Conservation (phyloP, 2,113 vertebrate species). For the Nothoprocta perdicaria region DNA sequence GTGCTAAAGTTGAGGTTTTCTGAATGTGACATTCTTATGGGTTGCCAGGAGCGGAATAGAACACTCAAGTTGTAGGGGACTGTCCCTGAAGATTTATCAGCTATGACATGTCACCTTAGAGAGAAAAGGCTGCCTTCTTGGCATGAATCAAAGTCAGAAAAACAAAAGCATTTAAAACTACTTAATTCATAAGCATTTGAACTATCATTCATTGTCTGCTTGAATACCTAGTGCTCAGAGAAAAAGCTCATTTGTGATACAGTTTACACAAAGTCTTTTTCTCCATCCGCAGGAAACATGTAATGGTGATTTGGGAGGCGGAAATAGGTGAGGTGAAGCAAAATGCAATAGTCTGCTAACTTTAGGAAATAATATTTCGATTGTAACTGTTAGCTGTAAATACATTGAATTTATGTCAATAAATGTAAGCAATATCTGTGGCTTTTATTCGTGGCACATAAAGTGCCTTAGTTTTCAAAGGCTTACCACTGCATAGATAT, state of each 20-base stretch:
- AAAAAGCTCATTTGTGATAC: neutral
- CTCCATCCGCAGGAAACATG: neutral
- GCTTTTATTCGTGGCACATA: neutral
- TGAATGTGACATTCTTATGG: slow-evolving; percentile 45
- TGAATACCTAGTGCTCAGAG: neutral
- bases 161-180: slow-evolving; percentile 17
- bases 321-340: too few species aligned
- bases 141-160: slow-evolving; percentile 5
- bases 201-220: neutral
- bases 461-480: neutral
- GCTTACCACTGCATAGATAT: neutral
- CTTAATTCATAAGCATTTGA: neutral
- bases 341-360: neutral
- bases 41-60: slow-evolving; percentile 35
- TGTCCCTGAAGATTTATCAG: slow-evolving; percentile 26
- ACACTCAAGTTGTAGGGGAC: neutral
- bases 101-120: slow-evolving; percentile 38
- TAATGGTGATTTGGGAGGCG: neutral
- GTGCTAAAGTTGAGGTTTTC: slow-evolving; percentile 44
- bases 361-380: neutral
- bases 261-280: neutral
- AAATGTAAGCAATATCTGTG: neutral
- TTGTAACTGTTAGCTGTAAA: neutral
- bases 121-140: neutral
- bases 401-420: neutral